Evolutionary conservation across 2,888 invertebrate genomes (phyloP).

Genomic region (Latrodectus hesperus): DNA sequence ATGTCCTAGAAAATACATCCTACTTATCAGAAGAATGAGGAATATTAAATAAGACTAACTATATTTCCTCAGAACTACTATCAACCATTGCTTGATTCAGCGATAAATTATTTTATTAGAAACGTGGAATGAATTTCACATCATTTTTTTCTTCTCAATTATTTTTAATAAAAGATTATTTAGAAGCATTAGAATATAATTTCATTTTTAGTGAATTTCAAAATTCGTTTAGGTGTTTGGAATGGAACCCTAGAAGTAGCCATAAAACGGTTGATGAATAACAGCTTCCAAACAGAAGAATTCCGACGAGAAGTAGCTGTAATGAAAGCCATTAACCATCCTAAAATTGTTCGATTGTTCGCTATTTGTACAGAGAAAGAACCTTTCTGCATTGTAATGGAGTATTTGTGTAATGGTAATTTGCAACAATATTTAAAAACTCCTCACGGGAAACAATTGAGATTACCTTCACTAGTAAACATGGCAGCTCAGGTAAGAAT

Average conservation of each 20-base stretch:
- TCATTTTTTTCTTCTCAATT: too few relatives aligned
- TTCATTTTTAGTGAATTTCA: neutral
- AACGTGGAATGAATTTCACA: too few relatives aligned
- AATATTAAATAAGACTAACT: too few relatives aligned
- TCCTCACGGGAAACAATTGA: constrained; percentile 85
- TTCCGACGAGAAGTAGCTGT: constrained; percentile 98
- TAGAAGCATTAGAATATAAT: neutral
- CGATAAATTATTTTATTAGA: too few relatives aligned
- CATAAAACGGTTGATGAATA: constrained; percentile 95
- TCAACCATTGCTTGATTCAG: too few relatives aligned
- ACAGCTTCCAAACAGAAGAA: constrained; percentile 96
- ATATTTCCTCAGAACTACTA: too few relatives aligned
- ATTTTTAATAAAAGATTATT: too few relatives aligned
- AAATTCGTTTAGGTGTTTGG: constrained; percentile 82
- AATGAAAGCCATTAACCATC: constrained; percentile 98
- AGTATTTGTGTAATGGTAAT: constrained; percentile 97
- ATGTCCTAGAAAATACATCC: too few relatives aligned
- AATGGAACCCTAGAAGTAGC: constrained; percentile 95
- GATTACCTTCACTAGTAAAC: constrained; percentile 93
- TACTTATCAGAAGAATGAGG: too few relatives aligned
- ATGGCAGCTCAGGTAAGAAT: constrained; percentile 88
- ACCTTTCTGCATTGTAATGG: constrained; percentile 92
- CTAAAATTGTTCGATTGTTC: constrained; percentile 91
- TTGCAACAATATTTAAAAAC: constrained; percentile 92
- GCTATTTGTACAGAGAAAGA: constrained; percentile 96